These are phyloP conservation scores for Montifringilla adamsi DNA, from an alignment of 2,113 vertebrate genomes.

Conservation along the genomic window DNA sequence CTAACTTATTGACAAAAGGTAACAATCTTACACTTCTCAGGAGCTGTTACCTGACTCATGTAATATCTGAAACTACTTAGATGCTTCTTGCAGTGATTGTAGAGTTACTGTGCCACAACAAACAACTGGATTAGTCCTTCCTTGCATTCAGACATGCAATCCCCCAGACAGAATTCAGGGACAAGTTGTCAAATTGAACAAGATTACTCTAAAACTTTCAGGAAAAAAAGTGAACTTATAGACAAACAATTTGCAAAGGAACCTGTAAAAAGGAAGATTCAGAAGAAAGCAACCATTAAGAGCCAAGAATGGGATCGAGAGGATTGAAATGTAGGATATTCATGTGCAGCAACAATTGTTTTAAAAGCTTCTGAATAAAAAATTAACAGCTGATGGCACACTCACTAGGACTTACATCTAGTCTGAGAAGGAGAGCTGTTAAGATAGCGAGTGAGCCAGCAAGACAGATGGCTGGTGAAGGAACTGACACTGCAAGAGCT, in stretches of 20 bases:
- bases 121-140: not conserved
- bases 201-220: not conserved
- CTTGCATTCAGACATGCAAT: not conserved
- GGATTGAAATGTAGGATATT: not conserved
- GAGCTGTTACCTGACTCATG: not conserved
- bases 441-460: conserved; percentile 20
- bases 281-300: not conserved
- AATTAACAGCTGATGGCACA: conserved; percentile 22
- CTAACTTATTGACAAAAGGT: not conserved
- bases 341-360: not conserved
- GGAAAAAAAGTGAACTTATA: not conserved
- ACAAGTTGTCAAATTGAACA: not conserved
- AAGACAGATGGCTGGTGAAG: conserved; percentile 55
- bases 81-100: not conserved
- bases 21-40: not conserved
- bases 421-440: conserved; percentile 24
- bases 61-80: not conserved
- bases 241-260: not conserved
- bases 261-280: not conserved
- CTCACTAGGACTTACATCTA: not conserved
- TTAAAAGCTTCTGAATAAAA: conserved; percentile 31
- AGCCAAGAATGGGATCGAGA: not conserved
- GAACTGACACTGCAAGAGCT: conserved; percentile 57
- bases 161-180: not conserved
- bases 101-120: not conserved